A percentile compares a stretch with the other conserved stretches of the same genome.
phyloP scores from a whole-genome alignment of 1,140 invertebrate genomes.

The Diploscapter pachys region DNA sequence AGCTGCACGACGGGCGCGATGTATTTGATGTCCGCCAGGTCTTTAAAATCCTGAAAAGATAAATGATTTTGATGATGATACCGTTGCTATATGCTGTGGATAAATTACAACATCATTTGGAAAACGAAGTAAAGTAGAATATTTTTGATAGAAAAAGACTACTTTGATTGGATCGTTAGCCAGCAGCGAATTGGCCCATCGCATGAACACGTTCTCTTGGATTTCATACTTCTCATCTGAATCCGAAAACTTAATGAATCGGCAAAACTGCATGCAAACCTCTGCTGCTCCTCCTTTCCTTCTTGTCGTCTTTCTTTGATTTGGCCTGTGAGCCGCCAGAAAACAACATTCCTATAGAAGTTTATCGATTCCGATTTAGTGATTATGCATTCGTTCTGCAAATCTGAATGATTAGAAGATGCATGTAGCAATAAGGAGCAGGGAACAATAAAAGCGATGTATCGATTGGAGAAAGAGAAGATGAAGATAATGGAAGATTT shows the following conservation, averaged over 20 bases:
- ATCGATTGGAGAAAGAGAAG: too few species aligned
- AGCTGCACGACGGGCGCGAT: slow-evolving; percentile 41
- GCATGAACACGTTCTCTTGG: slow-evolving; percentile 52
- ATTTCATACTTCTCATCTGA: slow-evolving; percentile 46
- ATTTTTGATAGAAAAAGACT: not conserved
- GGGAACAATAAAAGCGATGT: too few species aligned
- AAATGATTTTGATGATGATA: too few species aligned
- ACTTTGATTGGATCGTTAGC: slow-evolving; percentile 39
- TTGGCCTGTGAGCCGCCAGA: slow-evolving; percentile 39
- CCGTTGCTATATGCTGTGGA: not conserved
- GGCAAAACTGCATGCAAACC: slow-evolving; percentile 7
- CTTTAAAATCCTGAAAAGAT: slow-evolving; percentile 15
- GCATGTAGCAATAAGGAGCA: too few species aligned
- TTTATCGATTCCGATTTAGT: too few species aligned
- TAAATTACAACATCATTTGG: too few species aligned
- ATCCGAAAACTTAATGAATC: slow-evolving; percentile 3
- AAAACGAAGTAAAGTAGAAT: too few species aligned
- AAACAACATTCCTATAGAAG: slow-evolving; percentile 35
- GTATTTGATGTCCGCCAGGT: slow-evolving; percentile 48
- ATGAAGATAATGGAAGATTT: too few species aligned
- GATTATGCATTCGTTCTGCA: too few species aligned
- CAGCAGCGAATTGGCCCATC: slow-evolving; percentile 52
- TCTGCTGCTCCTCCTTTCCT: slow-evolving; percentile 35
- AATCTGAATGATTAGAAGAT: too few species aligned
- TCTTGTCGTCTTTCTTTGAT: slow-evolving; percentile 44